Percentiles rank a stretch among this genome's conserved stretches.
Evolutionary conservation across 1,140 invertebrate species (phyloP).

Genomic region (Bombus confusus): DNA sequence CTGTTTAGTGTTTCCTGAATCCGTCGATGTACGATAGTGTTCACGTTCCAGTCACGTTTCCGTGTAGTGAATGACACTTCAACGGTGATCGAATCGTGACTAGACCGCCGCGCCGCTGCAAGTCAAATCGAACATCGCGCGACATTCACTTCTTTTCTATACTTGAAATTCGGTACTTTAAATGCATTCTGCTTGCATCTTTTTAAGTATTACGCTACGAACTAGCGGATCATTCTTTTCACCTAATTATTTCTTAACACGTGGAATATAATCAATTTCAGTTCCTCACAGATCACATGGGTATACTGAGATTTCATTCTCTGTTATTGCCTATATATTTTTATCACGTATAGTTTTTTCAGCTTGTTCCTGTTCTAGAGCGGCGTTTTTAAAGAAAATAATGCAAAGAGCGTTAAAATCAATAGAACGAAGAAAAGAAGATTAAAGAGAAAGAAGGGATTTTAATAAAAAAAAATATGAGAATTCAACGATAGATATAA

Average conservation of each 20-base stretch:
- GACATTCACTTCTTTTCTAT: not conserved
- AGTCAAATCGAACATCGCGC: slow-evolving; percentile 19
- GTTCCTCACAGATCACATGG: too few relatives aligned
- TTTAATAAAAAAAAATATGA: not conserved
- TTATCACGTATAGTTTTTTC: too few relatives aligned
- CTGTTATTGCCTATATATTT: too few relatives aligned
- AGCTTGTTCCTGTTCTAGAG: too few relatives aligned
- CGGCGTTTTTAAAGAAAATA: too few relatives aligned
- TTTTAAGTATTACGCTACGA: not conserved
- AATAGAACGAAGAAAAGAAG: not conserved
- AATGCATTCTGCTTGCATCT: slow-evolving; percentile 18
- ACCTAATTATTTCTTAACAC: not conserved
- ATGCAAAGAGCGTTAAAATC: too few relatives aligned
- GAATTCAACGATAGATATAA: not conserved
- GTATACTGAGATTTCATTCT: too few relatives aligned
- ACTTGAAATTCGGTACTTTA: slow-evolving; percentile 28
- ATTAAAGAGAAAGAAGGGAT: not conserved
- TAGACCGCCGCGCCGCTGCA: not conserved
- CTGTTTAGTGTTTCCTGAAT: slow-evolving; percentile 35
- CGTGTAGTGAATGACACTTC: slow-evolving; percentile 26
- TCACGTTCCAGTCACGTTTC: slow-evolving; percentile 36
- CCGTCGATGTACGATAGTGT: not conserved
- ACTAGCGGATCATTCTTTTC: not conserved
- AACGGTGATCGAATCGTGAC: slow-evolving; percentile 44
- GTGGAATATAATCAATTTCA: too few relatives aligned